Evolutionary conservation across 2,797 vertebrate genomes (phyloP).

Genomic region (Rhynchonycteris naso): DNA sequence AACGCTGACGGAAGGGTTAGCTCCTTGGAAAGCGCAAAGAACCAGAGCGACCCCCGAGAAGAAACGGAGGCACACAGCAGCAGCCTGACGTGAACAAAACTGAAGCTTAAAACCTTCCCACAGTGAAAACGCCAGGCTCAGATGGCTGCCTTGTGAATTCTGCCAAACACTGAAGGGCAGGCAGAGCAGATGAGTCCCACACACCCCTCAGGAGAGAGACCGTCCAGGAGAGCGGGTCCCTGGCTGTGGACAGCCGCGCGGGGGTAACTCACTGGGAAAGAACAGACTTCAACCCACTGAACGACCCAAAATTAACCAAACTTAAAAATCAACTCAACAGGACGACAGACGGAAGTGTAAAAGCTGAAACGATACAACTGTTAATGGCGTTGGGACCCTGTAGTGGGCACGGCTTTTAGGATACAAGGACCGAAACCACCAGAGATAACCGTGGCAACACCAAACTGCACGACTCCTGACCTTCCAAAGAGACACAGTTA

Average conservation of each 20-base stretch:
- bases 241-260: background rate
- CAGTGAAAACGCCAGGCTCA: background rate
- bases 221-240: too few species aligned
- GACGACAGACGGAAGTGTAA: rapidly evolving
- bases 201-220: background rate
- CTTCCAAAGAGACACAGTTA: background rate
- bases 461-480: background rate
- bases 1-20: background rate
- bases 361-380: background rate
- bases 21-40: background rate
- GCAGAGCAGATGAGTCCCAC: background rate
- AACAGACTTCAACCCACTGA: background rate
- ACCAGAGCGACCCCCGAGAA: background rate
- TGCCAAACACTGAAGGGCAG: background rate
- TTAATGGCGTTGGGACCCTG: too few species aligned
- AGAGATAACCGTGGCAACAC: background rate
- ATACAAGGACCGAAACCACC: background rate
- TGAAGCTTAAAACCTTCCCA: background rate
- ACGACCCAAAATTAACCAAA: background rate
- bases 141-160: background rate
- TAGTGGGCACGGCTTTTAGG: background rate
- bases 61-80: rapidly evolving
- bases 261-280: rapidly evolving
- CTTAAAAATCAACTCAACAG: background rate
- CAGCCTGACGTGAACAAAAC: background rate